Evolutionary conservation across 2,113 vertebrate species (phyloP).

Genomic region (Hippoglossus stenolepis): DNA sequence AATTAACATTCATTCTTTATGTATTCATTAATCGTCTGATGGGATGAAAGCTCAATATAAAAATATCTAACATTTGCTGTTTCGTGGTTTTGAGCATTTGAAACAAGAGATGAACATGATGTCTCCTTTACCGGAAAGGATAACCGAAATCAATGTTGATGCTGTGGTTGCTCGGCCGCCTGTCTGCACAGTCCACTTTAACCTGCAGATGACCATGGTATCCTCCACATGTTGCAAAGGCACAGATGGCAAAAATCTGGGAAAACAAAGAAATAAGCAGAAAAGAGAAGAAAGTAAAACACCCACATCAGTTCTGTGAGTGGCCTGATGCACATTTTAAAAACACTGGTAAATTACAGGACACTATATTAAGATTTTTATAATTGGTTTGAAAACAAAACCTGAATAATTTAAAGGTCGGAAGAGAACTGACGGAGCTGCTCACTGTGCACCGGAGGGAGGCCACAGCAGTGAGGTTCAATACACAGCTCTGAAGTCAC

Average conservation of each 20-base stretch:
- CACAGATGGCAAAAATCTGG: constrained; percentile 99
- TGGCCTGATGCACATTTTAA: constrained; percentile 43
- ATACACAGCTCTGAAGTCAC: not conserved
- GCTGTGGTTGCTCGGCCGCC: constrained; percentile 91
- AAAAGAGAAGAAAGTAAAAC: not conserved
- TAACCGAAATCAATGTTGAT: constrained; percentile 92
- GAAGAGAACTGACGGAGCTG: constrained; percentile 67
- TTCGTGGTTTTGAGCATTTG: not conserved
- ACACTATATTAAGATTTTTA: constrained; percentile 48
- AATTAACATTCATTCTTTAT: not conserved
- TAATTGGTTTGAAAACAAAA: constrained; percentile 67
- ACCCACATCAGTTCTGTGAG: not conserved
- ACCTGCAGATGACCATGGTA: constrained; percentile 95
- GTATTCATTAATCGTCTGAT: not conserved
- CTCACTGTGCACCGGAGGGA: constrained; percentile 69
- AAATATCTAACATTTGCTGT: no score
- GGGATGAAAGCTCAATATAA: not conserved
- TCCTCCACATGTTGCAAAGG: constrained; percentile 99
- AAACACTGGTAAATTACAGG: constrained; percentile 56
- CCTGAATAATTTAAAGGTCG: constrained; percentile 78
- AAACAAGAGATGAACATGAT: not conserved
- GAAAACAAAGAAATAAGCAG: constrained; percentile 18
- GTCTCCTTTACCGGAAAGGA: constrained; percentile 91
- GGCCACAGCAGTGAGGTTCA: constrained; percentile 52
- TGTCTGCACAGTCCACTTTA: constrained; percentile 95